Percentiles rank a stretch among this genome's conserved stretches.
These are phyloP conservation scores for Platyura marginata DNA, from an alignment of 1,140 invertebrate species.

Conservation along the genomic window DNA sequence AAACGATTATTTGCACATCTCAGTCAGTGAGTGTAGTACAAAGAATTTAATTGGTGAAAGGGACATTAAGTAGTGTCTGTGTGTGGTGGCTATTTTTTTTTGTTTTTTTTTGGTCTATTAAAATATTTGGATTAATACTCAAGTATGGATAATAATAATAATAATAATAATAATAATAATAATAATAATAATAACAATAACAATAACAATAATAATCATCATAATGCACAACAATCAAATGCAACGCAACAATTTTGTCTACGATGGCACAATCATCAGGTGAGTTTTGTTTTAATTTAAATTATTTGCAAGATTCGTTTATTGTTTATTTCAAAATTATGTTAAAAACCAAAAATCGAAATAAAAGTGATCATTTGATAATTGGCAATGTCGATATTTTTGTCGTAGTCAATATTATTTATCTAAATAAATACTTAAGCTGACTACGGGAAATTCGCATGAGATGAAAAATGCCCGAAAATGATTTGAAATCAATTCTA, in stretches of 20 bases:
- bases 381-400: not conserved
- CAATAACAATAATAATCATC: too few relatives aligned
- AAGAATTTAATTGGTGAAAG: too few relatives aligned
- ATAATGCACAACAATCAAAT: too few relatives aligned
- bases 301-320: not conserved
- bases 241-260: slow-evolving; percentile 55
- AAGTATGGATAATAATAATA: too few relatives aligned
- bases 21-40: too few relatives aligned
- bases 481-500: too few relatives aligned
- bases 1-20: not conserved
- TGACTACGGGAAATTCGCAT: not conserved
- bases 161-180: too few relatives aligned
- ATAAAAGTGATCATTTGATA: not conserved
- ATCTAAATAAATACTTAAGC: not conserved
- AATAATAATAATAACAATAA: too few relatives aligned
- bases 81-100: too few relatives aligned
- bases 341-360: not conserved
- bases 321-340: not conserved
- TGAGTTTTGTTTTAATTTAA: slow-evolving; percentile 16
- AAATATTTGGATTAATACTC: too few relatives aligned
- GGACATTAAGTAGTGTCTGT: too few relatives aligned
- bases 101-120: too few relatives aligned
- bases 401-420: not conserved
- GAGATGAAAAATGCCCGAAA: not conserved
- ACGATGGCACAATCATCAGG: slow-evolving; percentile 65